Evolutionary conservation across 2,888 invertebrate genomes (phyloP), one percentile per base, ranked within the genome.

Genomic region (Coecobrya sp.): DNA sequence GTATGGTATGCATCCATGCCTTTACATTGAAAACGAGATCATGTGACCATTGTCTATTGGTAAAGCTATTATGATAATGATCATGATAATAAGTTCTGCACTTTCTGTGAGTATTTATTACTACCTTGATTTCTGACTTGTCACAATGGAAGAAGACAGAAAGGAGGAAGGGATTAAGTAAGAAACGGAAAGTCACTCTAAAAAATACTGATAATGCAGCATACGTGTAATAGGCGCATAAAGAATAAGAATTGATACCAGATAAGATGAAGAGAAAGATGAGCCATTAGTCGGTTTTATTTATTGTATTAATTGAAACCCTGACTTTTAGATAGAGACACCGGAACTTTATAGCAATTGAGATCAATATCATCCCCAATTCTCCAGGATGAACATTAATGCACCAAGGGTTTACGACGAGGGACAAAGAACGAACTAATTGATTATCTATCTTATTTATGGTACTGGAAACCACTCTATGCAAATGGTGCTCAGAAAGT

Each of bases 201-300:
- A 49, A 49, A 49, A n/a, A n/a, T n/a, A n/a, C n/a, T n/a, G n/a
- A 49, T 49, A 49, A 49, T 49, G 13, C 10, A 13, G 49, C 49
- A 10, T 49, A 13, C 5, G 42, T 4, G 49, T 49, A 49, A 49
- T 49, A 13, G 49, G 11, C 11, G 10, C 49, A 16, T 10, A 68
- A 65, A n/a, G n/a, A n/a, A n/a, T 11, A 25, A 27, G 27, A 65
- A 27, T 36, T 13, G 27, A 36, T 27, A 70, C 19, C 0, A 42
- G 45, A 73, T 73, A 73, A 73, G 73, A 42, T 70, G 70, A 30
- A 10, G 36, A 30, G 70, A 70, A 70, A 36, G 70, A 70, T 73
- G 85, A 92, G 85, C 88, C 92, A 92, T 92, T 92, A 92, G 88
- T 62, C 27, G 45, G 49, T 55, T 65, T 92, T 81, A 92, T 92